phyloP scores from a whole-genome alignment of 2,888 invertebrate genomes.

The Perdita meconis region DNA sequence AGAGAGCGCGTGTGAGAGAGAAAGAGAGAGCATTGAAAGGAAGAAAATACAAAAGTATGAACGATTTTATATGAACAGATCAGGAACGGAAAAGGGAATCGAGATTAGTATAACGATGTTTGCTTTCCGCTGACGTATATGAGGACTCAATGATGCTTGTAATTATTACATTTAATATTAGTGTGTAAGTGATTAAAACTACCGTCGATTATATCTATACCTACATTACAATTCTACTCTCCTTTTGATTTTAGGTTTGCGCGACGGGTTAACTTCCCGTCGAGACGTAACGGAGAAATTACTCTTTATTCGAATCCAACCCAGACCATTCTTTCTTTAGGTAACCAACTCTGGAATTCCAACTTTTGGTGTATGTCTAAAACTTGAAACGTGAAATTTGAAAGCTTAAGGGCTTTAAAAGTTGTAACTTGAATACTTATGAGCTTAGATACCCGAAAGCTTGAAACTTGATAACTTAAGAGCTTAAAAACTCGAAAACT shows the following conservation, averaged over 20 bases:
- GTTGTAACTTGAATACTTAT: too few species aligned
- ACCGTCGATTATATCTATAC: conserved; percentile 82
- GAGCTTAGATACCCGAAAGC: too few species aligned
- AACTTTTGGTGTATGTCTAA: too few species aligned
- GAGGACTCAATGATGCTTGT: conserved; percentile 84
- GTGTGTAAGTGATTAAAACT: conserved; percentile 83
- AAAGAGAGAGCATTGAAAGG: neutral
- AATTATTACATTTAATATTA: conserved; percentile 84
- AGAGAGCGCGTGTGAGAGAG: conserved; percentile 4
- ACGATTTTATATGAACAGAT: conserved; percentile 34
- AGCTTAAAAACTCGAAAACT: too few species aligned
- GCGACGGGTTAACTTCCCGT: too few species aligned
- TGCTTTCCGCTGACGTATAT: conserved; percentile 49
- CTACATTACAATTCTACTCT: conserved; percentile 74
- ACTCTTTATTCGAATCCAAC: neutral
- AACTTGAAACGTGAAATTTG: too few species aligned
- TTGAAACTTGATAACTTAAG: too few species aligned
- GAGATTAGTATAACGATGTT: conserved; percentile 1
- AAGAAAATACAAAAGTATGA: conserved; percentile 61
- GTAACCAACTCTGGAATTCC: too few species aligned
- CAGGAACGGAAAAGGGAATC: conserved; percentile 47
- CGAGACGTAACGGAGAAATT: too few species aligned
- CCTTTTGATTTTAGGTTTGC: conserved; percentile 79
- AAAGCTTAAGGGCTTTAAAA: too few species aligned
- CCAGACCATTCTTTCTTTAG: too few species aligned